These are phyloP conservation scores for Bradypodion ventrale DNA, from an alignment of 2,797 vertebrate genomes.

Conservation along the genomic window DNA sequence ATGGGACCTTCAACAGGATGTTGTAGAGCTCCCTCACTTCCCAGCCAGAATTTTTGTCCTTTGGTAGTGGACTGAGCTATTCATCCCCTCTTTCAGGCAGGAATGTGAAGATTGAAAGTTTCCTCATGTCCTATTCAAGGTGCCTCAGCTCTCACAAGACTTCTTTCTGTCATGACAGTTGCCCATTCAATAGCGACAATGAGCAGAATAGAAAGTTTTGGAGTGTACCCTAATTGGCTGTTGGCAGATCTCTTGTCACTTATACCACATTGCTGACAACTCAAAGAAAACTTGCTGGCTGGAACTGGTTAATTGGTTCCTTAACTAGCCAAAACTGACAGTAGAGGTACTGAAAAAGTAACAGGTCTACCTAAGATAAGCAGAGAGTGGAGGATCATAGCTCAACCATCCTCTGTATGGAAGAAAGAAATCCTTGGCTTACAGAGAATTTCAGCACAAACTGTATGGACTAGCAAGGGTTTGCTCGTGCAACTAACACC, in stretches of 20 bases:
- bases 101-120: background rate
- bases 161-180: too few relatives aligned
- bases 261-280: background rate
- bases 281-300: background rate
- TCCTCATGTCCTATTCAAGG: background rate
- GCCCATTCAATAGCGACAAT: too few relatives aligned
- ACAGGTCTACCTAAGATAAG: too few relatives aligned
- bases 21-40: background rate
- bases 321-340: background rate
- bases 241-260: background rate
- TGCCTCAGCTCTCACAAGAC: background rate
- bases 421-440: too few relatives aligned
- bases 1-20: background rate
- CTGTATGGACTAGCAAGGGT: too few relatives aligned
- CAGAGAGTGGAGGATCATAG: too few relatives aligned
- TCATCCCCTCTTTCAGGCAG: background rate
- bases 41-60: background rate
- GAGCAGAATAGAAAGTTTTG: background rate
- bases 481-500: too few relatives aligned
- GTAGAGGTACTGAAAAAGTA: background rate
- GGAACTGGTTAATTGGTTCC: background rate
- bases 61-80: background rate
- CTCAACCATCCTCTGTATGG: too few relatives aligned
- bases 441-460: too few relatives aligned
- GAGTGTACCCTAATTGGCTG: background rate